phyloP scores from a whole-genome alignment of 2,888 invertebrate genomes.

The Phlogophora meticulosa region DNA sequence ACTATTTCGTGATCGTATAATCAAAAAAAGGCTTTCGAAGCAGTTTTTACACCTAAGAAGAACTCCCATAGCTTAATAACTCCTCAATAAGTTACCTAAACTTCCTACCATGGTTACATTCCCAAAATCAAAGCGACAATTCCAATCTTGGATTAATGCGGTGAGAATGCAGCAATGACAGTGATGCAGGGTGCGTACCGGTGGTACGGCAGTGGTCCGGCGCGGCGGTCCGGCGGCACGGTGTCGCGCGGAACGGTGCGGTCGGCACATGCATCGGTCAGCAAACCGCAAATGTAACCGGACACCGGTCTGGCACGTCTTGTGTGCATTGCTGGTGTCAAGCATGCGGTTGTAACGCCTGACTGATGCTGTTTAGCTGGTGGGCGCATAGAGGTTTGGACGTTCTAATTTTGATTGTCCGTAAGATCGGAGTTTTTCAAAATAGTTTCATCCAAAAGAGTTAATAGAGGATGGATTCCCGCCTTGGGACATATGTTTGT shows the following conservation, averaged over 20 bases:
- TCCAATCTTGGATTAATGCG: constrained; percentile 60
- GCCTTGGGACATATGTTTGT: no score
- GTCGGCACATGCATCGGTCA: constrained; percentile 70
- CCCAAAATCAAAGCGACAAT: constrained; percentile 54
- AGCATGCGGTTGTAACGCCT: constrained; percentile 49
- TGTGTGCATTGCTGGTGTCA: constrained; percentile 60
- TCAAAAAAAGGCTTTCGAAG: no score
- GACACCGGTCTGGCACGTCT: constrained; percentile 73
- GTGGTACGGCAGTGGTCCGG: constrained; percentile 43
- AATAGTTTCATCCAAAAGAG: no score
- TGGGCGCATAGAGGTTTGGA: not conserved
- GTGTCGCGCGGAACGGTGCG: constrained; percentile 56
- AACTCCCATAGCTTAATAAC: not conserved
- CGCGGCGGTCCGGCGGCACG: constrained; percentile 34
- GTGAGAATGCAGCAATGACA: constrained; percentile 66
- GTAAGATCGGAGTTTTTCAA: no score
- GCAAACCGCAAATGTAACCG: constrained; percentile 76
- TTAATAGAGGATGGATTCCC: no score
- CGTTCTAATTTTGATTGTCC: not conserved
- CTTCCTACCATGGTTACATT: constrained; percentile 17
- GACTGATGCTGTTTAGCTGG: constrained; percentile 46
- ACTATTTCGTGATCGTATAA: no score
- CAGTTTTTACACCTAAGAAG: no score
- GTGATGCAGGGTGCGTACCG: constrained; percentile 65
- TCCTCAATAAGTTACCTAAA: not conserved